A percentile compares a stretch with the other conserved stretches of the same genome.
Evolutionary conservation across 2,888 invertebrate species (phyloP).

Genomic region (Chrysodeixis includens): DNA sequence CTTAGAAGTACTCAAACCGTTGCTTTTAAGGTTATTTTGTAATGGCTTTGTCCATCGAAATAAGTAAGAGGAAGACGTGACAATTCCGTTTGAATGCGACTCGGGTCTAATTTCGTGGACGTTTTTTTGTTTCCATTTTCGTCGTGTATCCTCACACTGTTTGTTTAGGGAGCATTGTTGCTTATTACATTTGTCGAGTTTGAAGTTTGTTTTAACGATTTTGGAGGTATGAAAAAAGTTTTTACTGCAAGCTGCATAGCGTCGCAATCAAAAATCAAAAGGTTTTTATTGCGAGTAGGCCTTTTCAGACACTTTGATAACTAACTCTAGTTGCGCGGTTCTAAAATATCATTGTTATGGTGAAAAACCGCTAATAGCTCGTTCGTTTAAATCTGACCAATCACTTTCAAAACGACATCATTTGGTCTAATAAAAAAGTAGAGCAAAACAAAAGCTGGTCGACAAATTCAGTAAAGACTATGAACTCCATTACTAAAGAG

Average conservation of each 20-base stretch:
- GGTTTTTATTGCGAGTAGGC: too few relatives aligned
- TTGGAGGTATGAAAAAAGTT: conserved; percentile 17
- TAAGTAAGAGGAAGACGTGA: conserved; percentile 62
- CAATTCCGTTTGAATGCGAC: conserved; percentile 62
- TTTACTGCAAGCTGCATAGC: not conserved
- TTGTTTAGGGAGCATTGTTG: conserved; percentile 42
- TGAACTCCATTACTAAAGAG: not conserved
- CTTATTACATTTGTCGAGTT: conserved; percentile 45
- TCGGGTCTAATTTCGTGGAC: conserved; percentile 63
- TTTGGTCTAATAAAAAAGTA: too few relatives aligned
- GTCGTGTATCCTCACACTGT: conserved; percentile 34
- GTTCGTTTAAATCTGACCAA: too few relatives aligned
- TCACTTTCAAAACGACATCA: too few relatives aligned
- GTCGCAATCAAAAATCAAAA: not conserved
- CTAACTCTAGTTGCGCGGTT: too few relatives aligned
- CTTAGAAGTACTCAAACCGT: conserved; percentile 67
- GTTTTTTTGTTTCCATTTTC: conserved; percentile 58
- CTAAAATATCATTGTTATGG: too few relatives aligned
- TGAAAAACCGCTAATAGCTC: too few relatives aligned
- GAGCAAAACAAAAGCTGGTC: not conserved
- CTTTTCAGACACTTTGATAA: too few relatives aligned
- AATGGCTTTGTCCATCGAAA: conserved; percentile 60
- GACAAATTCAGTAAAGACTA: not conserved
- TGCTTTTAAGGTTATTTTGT: conserved; percentile 61
- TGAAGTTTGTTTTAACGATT: conserved; percentile 17